These are phyloP conservation scores for Mastomys natalensis DNA, from an alignment of 2,113 vertebrate genomes.

Conservation along the genomic window DNA sequence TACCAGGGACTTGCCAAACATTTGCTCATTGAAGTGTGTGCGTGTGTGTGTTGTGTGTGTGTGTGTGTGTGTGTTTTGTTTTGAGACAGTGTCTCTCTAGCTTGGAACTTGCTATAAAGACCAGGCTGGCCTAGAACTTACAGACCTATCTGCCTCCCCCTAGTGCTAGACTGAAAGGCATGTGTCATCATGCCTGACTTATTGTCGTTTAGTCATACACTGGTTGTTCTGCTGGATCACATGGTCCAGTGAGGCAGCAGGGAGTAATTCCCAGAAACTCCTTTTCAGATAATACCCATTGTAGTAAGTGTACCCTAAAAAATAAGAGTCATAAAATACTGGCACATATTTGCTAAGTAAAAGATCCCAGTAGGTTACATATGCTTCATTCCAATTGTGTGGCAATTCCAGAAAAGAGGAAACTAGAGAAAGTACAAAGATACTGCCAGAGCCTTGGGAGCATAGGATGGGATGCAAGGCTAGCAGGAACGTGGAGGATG, in stretches of 20 bases:
- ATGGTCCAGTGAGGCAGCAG: not conserved
- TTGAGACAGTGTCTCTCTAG: not conserved
- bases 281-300: not conserved
- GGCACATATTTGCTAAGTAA: not conserved
- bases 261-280: not conserved
- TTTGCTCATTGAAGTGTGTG: not conserved
- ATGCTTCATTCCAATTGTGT: not conserved
- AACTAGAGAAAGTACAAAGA: not conserved
- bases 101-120: not conserved
- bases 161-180: not conserved
- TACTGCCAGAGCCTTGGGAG: not conserved
- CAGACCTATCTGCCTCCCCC: not conserved
- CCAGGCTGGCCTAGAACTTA: not conserved
- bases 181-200: not conserved
- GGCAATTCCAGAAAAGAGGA: not conserved
- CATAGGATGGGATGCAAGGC: not conserved
- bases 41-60: not conserved
- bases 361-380: not conserved
- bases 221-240: not conserved
- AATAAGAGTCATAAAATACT: not conserved
- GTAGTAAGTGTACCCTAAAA: not conserved
- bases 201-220: not conserved
- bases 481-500: not conserved
- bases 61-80: not conserved
- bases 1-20: not conserved